phyloP scores from a whole-genome alignment of 1,140 invertebrate species.

The Drosophila miranda region DNA sequence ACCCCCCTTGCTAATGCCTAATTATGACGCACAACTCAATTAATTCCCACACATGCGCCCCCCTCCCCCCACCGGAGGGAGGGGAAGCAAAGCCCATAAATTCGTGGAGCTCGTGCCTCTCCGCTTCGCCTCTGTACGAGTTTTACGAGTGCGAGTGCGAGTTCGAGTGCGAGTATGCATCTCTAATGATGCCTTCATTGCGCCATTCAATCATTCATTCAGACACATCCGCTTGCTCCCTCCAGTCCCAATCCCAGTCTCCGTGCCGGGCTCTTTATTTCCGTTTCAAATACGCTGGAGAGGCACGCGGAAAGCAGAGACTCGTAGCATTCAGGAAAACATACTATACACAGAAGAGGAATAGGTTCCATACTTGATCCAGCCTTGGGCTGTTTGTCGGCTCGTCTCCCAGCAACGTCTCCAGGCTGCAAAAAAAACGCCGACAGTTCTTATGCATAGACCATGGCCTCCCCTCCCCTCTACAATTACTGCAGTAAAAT shows the following conservation, averaged over 20 bases:
- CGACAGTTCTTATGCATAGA: too few relatives aligned
- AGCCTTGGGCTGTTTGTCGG: too few relatives aligned
- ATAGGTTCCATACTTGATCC: too few relatives aligned
- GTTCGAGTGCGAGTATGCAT: constrained; percentile 36
- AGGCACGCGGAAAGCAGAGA: constrained; percentile 43
- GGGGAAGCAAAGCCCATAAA: neutral
- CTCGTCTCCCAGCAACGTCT: too few relatives aligned
- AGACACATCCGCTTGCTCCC: constrained; percentile 52
- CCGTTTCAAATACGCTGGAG: constrained; percentile 58
- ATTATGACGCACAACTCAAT: constrained; percentile 70
- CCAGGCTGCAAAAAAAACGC: too few relatives aligned
- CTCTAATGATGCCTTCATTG: constrained; percentile 69
- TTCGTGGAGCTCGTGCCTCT: constrained; percentile 17
- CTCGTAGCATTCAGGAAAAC: constrained; percentile 7
- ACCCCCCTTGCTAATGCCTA: constrained; percentile 31
- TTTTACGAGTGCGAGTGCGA: too few relatives aligned
- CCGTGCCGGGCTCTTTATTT: constrained; percentile 56
- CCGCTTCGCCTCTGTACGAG: neutral
- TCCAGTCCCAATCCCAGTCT: constrained; percentile 5
- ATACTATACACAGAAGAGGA: neutral
- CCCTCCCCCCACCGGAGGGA: neutral
- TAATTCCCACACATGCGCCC: constrained; percentile 40
- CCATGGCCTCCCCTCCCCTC: neutral
- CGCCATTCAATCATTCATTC: constrained; percentile 59
- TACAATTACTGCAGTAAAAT: constrained; percentile 27